Evolutionary conservation across 2,113 vertebrate species (phyloP).

Genomic region (Clarias gariepinus): DNA sequence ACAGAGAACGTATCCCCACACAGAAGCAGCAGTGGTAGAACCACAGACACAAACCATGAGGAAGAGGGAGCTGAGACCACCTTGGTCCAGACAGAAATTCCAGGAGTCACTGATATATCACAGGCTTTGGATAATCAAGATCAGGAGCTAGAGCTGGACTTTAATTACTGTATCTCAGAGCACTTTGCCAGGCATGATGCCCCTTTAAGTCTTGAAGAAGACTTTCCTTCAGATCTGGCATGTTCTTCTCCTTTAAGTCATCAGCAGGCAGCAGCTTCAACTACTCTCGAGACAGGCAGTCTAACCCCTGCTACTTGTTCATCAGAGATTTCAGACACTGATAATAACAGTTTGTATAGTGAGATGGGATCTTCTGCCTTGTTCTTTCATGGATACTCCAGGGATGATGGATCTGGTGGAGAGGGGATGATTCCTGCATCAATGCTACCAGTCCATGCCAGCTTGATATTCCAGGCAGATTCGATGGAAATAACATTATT

Average conservation of each 20-base stretch:
- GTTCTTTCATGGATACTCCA: conserved; percentile 66
- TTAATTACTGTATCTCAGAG: conserved; percentile 68
- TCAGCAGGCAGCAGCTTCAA: conserved; percentile 28
- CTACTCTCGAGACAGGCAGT: conserved; percentile 62
- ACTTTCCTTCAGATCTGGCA: conserved; percentile 55
- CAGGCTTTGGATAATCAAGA: conserved; percentile 49
- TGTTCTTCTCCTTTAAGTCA: conserved; percentile 57
- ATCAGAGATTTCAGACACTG: conserved; percentile 61
- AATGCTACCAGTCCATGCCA: conserved; percentile 85
- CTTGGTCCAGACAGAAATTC: conserved; percentile 51
- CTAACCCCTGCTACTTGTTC: conserved; percentile 65
- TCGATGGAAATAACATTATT: conserved; percentile 87
- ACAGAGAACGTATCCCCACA: conserved; percentile 63
- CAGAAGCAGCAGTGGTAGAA: conserved; percentile 68
- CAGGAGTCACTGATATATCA: conserved; percentile 33
- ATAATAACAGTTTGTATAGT: conserved; percentile 59
- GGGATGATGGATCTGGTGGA: conserved; percentile 66
- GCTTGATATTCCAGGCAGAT: conserved; percentile 90
- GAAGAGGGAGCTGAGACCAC: conserved; percentile 66
- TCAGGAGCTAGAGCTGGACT: conserved; percentile 64
- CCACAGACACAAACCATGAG: conserved; percentile 71
- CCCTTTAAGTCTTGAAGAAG: conserved; percentile 49
- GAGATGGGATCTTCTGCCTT: conserved; percentile 68
- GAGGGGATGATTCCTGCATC: conserved; percentile 88
- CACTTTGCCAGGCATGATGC: conserved; percentile 55